phyloP scores from a whole-genome alignment of 2,113 vertebrate genomes.

The Hyaena hyaena region DNA sequence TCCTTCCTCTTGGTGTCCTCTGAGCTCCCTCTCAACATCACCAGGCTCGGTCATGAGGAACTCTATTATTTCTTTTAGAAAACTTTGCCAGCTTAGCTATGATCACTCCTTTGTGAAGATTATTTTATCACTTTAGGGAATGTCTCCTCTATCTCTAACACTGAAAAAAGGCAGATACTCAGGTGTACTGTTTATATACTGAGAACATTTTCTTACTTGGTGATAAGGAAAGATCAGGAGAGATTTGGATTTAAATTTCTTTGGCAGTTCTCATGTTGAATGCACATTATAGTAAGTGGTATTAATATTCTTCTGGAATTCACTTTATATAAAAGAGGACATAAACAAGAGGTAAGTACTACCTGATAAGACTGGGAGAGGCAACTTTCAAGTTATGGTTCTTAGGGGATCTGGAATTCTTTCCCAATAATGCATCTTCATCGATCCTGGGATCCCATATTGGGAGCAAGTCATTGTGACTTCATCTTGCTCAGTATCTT shows the following conservation, averaged over 20 bases:
- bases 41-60: conserved; percentile 28
- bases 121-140: not conserved
- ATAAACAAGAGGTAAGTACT: not conserved
- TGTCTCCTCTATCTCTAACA: not conserved
- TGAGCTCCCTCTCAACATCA: conserved; percentile 34
- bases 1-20: conserved; percentile 6
- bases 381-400: not conserved
- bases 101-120: conserved; percentile 31
- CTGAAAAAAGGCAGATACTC: not conserved
- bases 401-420: not conserved
- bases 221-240: not conserved
- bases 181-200: not conserved
- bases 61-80: conserved; percentile 41
- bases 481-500: not conserved
- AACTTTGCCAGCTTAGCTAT: conserved; percentile 2
- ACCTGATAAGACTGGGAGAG: not conserved
- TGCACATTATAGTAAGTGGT: not conserved
- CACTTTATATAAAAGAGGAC: not conserved
- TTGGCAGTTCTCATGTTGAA: not conserved
- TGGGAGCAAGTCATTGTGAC: not conserved
- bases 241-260: conserved; percentile 41
- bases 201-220: not conserved
- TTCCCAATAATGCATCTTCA: not conserved
- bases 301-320: not conserved
- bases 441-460: not conserved